Evolutionary conservation across 2,113 vertebrate species (phyloP).

Genomic region (Conger conger): DNA sequence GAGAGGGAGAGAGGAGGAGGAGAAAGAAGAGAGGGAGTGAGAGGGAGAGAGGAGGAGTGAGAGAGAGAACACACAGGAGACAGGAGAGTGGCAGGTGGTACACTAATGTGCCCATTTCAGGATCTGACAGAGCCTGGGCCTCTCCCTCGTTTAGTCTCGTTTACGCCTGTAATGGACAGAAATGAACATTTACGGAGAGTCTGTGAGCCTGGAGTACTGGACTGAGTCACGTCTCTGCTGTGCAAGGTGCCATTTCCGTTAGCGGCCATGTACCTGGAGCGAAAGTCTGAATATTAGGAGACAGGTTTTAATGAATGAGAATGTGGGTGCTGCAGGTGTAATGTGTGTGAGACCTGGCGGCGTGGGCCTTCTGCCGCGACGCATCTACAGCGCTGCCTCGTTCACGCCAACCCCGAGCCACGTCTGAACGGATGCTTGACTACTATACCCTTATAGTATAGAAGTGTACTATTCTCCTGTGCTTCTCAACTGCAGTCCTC

Average conservation of each 20-base stretch:
- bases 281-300: background rate
- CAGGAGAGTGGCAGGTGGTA: background rate
- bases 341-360: background rate
- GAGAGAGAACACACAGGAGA: background rate
- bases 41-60: background rate
- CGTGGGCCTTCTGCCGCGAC: background rate
- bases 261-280: background rate
- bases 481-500: too few relatives aligned
- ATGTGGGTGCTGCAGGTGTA: background rate
- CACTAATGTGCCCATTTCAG: conserved; percentile 27
- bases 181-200: conserved; percentile 7
- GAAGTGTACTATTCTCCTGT: too few relatives aligned
- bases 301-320: background rate
- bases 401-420: background rate
- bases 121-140: background rate
- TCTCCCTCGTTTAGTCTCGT: conserved; percentile 12
- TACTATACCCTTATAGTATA: background rate
- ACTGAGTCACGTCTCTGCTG: background rate
- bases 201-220: conserved; percentile 13
- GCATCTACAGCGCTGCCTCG: background rate
- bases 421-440: background rate
- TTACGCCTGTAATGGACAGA: conserved; percentile 13
- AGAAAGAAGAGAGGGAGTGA: background rate
- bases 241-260: background rate
- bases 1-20: too few relatives aligned